Evolutionary conservation across 2,888 invertebrate species (phyloP).

Genomic region (Platypus cylindrus): DNA sequence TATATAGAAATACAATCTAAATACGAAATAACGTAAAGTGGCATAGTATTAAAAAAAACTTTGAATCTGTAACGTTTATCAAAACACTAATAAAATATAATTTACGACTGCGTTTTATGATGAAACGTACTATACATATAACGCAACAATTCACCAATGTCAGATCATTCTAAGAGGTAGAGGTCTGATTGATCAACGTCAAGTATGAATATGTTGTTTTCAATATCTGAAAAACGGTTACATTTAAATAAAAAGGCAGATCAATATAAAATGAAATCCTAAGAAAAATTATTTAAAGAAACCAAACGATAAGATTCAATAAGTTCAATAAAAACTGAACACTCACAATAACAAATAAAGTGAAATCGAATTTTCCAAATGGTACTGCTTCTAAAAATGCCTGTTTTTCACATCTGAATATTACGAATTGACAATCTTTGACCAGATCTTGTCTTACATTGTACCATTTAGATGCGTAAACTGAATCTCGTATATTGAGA

Average conservation of each 20-base stretch:
- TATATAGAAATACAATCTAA: too few relatives aligned
- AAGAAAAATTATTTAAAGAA: background rate
- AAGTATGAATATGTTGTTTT: slow-evolving; percentile 2
- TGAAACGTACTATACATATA: too few relatives aligned
- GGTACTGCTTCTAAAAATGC: slow-evolving; percentile 6
- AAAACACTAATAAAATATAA: too few relatives aligned
- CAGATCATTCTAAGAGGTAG: too few relatives aligned
- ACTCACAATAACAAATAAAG: slow-evolving; percentile 7
- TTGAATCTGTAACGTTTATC: too few relatives aligned
- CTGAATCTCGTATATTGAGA: slow-evolving; percentile 6
- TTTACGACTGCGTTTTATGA: too few relatives aligned
- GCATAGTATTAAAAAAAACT: too few relatives aligned
- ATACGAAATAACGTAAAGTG: too few relatives aligned
- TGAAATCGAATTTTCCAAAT: slow-evolving; percentile 9
- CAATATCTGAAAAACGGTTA: background rate
- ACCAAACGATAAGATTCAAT: too few relatives aligned
- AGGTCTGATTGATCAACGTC: slow-evolving; percentile 1
- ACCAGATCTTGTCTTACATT: too few relatives aligned
- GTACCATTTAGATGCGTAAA: slow-evolving; percentile 3
- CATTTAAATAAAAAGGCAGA: too few relatives aligned
- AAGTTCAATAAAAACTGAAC: background rate
- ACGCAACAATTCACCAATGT: too few relatives aligned
- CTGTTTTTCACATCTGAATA: slow-evolving; percentile 9
- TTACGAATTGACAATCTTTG: slow-evolving; percentile 6
- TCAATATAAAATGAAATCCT: background rate